Evolutionary conservation across 53 echinoderm and acorn worm species (phyloP), one percentile per base, ranked within the genome.

Genomic region (Stichopus horrens): DNA sequence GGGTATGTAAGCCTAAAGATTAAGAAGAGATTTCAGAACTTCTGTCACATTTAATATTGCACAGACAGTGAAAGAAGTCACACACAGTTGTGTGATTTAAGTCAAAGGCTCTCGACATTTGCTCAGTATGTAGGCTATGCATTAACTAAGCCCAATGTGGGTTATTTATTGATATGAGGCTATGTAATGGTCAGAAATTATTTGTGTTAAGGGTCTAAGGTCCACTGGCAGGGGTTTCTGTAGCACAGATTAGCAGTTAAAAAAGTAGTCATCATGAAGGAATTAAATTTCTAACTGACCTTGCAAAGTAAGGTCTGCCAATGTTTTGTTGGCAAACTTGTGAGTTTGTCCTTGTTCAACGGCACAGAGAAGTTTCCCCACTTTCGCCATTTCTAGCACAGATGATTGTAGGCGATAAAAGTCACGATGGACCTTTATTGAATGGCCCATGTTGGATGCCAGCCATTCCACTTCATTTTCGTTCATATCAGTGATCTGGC

Each of bases 391-490:
- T 74, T 88, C 89, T 10, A 93, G 19, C 1, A 88, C 88, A 5
- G 79, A 54, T n/a, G 76, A 76, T 7, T 74, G 76, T 13, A 91
- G 79, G 6, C 93, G 52, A 55, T 91, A 91, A 66, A 86, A 92
- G 18, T 92, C 88, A 18, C 83, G 8, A 51, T 88, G 92, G 0
- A 90, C 86, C 22, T 85, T 59, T 37, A 94, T 58, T 23, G n/a
- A 55, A 9, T 92, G 92, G 5, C 90, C 92, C 37, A 94, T 75
- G 58, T 94, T 92, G 8, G 88, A 76, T 0, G 94, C 90, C 4
- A 94, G 54, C 92, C 92, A 91, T 14, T 94, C 88, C 4, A 91
- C 52, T 71, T 94, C 80, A 51, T 74, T 53, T 5, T 87, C 91
- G 19, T 86, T 86, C 54, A 91, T 75, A 37, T 86, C 75, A 5